Evolutionary conservation across 2,888 invertebrate genomes (phyloP), one percentile per base, ranked within the genome.

Genomic region (Actias luna): DNA sequence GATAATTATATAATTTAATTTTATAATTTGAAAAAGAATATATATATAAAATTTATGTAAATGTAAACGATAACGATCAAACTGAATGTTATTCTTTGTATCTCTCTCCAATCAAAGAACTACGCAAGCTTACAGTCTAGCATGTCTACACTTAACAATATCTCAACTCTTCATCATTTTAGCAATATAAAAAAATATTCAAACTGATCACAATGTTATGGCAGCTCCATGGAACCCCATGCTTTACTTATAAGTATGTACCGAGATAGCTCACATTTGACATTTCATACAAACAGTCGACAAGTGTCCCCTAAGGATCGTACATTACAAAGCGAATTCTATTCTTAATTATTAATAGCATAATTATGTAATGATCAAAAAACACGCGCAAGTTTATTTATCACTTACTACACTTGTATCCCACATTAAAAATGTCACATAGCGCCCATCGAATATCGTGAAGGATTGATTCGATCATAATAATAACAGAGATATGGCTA

Each of bases 181-280:
- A 85, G 89, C 88, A 89, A 87, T 91, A 91, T 91, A 92, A 92
- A 92, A 52, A 46, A 92, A 90, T 92, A 92, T 89, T 92, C 87
- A 92, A 92, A 91, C 89, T 84, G 89, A 92, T 92, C 92, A 92
- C 91, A 92, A 84, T 84, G 82, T 87, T 90, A 91, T 92, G 91
- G 92, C 92, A 88, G 90, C 76, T 84, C 91, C 87, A 86, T 86
- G 86, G 89, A 89, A 89, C 89, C 75, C 89, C 90, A 88, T 85
- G 89, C 89, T 88, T 88, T 88, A 85, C 87, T 87, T 82, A 83
- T 16, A 74, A 75, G 72, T 78, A 74, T 67, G 60, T 63, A 65
- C 62, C 83, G 84, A 80, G 78, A 76, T 77, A 78, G 81, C 78
- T 82, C 82, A 84, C 83, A 87, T 74, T n/a, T 86, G 90, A 89